Conservation (phyloP, 2,797 vertebrate genomes). For the Decapterus maruadsi region DNA sequence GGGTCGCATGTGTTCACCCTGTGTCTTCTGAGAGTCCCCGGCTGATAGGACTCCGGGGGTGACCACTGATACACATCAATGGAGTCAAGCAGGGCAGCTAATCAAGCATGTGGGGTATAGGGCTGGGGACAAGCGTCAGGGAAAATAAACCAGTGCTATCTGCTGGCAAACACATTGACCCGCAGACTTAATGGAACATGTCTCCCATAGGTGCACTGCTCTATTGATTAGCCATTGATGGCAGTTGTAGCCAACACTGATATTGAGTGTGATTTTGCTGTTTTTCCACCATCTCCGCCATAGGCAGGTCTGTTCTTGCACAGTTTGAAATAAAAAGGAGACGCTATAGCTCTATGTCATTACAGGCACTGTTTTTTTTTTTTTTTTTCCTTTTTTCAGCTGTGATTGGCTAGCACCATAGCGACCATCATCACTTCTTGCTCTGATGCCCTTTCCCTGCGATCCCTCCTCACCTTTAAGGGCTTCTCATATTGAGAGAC, state of each 20-base stretch:
- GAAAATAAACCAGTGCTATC: conserved; percentile 75
- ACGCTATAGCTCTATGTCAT: conserved; percentile 48
- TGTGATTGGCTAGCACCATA: conserved; percentile 67
- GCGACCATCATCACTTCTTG: conserved; percentile 70
- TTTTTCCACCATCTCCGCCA: conserved; percentile 30
- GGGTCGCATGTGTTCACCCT: conserved; percentile 54
- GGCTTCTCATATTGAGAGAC: conserved; percentile 66
- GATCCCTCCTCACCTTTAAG: conserved; percentile 71
- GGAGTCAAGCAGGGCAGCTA: conserved; percentile 71
- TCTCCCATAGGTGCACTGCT: conserved; percentile 71
- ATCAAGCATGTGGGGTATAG: conserved; percentile 71
- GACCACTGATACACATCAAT: conserved; percentile 76
- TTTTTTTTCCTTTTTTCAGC: conserved; percentile 21
- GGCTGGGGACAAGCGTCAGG: conserved; percentile 63
- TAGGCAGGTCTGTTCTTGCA: conserved; percentile 60
- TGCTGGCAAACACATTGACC: conserved; percentile 81
- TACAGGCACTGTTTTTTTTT: conserved; percentile 40
- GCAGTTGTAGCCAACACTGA: conserved; percentile 72
- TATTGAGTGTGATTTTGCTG: conserved; percentile 70
- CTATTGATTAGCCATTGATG: conserved; percentile 79
- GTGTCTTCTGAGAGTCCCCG: conserved; percentile 51
- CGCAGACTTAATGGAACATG: conserved; percentile 74
- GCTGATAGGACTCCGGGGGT: conserved; percentile 74
- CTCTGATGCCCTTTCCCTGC: conserved; percentile 67
- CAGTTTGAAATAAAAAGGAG: conserved; percentile 58